Conservation (phyloP, 2,888 invertebrate genomes). For the Aphodius sticticus region DNA sequence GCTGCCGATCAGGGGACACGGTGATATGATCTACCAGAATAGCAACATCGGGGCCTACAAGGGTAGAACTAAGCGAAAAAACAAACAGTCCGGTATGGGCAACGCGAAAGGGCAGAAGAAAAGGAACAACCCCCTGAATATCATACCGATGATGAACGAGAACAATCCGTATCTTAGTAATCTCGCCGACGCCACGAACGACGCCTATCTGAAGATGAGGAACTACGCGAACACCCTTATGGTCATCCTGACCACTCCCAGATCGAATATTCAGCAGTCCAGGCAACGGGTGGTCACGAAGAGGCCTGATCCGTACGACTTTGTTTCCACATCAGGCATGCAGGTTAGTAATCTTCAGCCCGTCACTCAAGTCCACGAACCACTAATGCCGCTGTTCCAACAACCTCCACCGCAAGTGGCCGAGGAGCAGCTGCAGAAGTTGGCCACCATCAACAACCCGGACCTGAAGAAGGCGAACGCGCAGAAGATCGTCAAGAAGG, state of each 20-base stretch:
- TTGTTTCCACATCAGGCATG: neutral
- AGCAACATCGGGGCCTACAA: neutral
- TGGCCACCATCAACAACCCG: neutral
- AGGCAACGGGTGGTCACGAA: neutral
- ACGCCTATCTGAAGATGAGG: conserved; percentile 43
- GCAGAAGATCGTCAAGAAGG: neutral
- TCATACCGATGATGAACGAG: conserved; percentile 33
- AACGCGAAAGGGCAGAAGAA: neutral
- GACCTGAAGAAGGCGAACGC: neutral
- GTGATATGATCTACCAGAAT: conserved; percentile 6
- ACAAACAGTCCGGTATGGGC: neutral
- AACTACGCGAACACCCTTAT: conserved; percentile 44
- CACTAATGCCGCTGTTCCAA: neutral
- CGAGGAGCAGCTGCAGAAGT: neutral
- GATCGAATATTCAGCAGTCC: neutral
- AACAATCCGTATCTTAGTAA: conserved; percentile 39
- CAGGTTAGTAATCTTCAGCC: neutral
- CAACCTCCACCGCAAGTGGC: neutral
- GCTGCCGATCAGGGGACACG: conserved; percentile 28
- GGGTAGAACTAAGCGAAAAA: neutral
- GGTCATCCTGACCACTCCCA: conserved; percentile 40
- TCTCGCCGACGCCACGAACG: conserved; percentile 43
- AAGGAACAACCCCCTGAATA: conserved; percentile 30
- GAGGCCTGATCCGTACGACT: neutral
- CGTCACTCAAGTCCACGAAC: neutral